Evolutionary conservation across 2,113 vertebrate genomes (phyloP).

Genomic region (Microtus ochrogaster): DNA sequence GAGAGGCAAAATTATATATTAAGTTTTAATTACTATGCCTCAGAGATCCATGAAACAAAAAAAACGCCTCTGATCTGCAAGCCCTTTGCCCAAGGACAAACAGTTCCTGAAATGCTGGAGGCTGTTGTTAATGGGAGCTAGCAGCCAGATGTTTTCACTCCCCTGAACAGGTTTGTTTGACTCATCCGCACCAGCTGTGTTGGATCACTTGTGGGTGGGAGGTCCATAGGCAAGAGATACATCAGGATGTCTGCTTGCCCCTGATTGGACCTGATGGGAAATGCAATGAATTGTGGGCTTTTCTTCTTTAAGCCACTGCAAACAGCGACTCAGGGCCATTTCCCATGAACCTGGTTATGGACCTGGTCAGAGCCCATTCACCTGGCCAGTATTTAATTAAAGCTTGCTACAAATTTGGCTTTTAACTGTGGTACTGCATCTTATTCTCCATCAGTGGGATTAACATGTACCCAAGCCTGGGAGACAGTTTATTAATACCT

Average conservation of each 20-base stretch:
- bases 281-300: background rate
- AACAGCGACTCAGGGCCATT: background rate
- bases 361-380: background rate
- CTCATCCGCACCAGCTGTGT: background rate
- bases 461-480: background rate
- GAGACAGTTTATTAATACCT: background rate
- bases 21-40: background rate
- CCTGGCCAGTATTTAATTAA: background rate
- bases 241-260: background rate
- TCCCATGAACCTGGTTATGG: background rate
- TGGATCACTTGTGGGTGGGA: background rate
- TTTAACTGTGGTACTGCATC: background rate
- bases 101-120: background rate
- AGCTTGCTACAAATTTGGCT: background rate
- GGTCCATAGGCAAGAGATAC: background rate
- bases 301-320: background rate
- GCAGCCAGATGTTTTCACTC: background rate
- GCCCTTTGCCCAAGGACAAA: background rate
- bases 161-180: background rate
- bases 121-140: background rate
- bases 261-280: background rate
- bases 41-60: background rate
- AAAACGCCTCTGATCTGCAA: background rate
- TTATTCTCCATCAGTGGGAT: background rate
- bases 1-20: background rate